Evolutionary conservation across 2,797 vertebrate genomes (phyloP), one percentile per base, ranked within the genome.

Genomic region (Agapornis canus): DNA sequence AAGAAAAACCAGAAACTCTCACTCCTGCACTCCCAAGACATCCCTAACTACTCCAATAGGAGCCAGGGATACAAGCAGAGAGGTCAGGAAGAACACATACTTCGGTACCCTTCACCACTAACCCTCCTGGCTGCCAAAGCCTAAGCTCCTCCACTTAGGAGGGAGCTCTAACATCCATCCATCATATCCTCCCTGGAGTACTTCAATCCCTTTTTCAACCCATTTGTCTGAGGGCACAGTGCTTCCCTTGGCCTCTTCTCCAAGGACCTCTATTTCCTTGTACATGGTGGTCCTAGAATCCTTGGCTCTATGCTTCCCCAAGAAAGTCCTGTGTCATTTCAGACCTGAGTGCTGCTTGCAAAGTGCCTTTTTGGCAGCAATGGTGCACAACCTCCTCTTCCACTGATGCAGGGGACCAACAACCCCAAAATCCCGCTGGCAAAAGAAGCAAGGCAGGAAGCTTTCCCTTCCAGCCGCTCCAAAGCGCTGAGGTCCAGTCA

Each of bases 361-460:
- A 83, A 75, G 16, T 73, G 57, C 39, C 32, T 73, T 31, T 25
- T 11, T 8, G 27, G 22, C 77, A 57, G 23, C 6, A 7, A 23
- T 8, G 15, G 16, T 39, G 54, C 49, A 52, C 45, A 25, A 18
- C 31, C 85, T 86, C 80, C 43, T 82, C 18, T 60, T 29, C 48
- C 45, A 9, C 20, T 5, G 48, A 16, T 9, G 29, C 40, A 25
- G n/a, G 32, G 40, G 4, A 71, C 25, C 14, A 22, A 54, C 20
- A 11, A 37, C 37, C 66, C 52, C 49, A 40, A 37, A 72, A 5
- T 49, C 23, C 49, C 75, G 22, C 19, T 48, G 61, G 59, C 32
- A n/a, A 9, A 21, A 31, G 25, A 6, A 81, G 31, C 0, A 0
- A 37, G 54, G 37, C 2, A 0, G 3, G 1, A 25, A 51, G 20